These are phyloP conservation scores for Bothrops jararaca DNA, from an alignment of 2,113 vertebrate genomes.

Conservation along the genomic window DNA sequence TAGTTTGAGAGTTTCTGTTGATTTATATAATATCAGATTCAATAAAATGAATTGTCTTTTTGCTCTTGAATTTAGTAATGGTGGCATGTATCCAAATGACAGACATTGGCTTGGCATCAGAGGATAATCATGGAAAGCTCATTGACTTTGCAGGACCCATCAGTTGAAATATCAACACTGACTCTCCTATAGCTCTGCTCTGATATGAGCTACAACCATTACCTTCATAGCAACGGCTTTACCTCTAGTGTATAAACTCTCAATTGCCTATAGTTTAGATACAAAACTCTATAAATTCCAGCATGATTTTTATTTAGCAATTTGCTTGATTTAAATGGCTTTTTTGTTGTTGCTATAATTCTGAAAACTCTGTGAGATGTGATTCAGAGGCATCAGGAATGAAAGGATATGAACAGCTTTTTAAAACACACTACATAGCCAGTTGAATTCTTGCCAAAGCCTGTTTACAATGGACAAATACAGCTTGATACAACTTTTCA, in stretches of 20 bases:
- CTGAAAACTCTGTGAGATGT: neutral
- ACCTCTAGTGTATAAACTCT: neutral
- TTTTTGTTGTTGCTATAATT: neutral
- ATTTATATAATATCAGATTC: neutral
- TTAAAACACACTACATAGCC: neutral
- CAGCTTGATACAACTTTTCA: neutral
- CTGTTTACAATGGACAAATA: neutral
- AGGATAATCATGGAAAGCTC: neutral
- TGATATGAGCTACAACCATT: neutral
- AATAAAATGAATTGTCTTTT: slow-evolving; percentile 2
- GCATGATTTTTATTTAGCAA: neutral
- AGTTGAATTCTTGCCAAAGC: neutral
- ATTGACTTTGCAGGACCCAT: neutral
- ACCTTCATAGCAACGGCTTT: neutral
- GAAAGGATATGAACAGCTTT: neutral
- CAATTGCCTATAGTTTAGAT: neutral
- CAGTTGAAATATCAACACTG: neutral
- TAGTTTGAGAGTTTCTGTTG: neutral
- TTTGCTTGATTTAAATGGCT: neutral
- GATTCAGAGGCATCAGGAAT: neutral
- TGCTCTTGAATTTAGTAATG: neutral
- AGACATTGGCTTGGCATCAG: neutral
- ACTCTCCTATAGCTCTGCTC: neutral
- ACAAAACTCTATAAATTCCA: neutral
- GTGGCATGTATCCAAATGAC: neutral